Percentiles rank a stretch among this genome's conserved stretches.
These are phyloP conservation scores for Anhinga rufa DNA, from an alignment of 2,113 vertebrate genomes.

Conservation along the genomic window DNA sequence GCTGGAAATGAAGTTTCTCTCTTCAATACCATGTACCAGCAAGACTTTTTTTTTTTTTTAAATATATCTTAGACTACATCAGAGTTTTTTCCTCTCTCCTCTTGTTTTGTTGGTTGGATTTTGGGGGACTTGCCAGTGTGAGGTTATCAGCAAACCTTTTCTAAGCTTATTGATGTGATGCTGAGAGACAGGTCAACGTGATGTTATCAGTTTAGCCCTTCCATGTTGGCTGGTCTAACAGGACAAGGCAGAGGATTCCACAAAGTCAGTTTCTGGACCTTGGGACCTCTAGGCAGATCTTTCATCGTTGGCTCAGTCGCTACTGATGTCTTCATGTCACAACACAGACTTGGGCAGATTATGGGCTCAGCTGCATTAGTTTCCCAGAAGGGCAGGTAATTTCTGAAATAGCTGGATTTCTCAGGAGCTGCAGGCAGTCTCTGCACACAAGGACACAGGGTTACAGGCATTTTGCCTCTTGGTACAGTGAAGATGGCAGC, in stretches of 20 bases:
- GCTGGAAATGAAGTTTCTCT: background rate
- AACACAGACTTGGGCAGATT: background rate
- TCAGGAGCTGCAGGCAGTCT: background rate
- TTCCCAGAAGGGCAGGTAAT: background rate
- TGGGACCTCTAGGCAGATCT: background rate
- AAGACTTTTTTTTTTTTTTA: background rate
- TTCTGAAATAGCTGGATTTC: background rate
- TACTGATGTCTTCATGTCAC: background rate
- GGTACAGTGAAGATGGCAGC: fast-evolving
- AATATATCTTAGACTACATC: background rate
- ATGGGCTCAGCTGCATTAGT: background rate
- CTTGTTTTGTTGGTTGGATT: background rate
- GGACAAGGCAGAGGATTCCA: background rate
- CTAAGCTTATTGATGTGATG: background rate
- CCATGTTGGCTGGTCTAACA: fast-evolving
- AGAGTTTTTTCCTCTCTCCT: background rate
- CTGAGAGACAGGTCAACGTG: background rate
- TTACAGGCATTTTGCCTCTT: background rate
- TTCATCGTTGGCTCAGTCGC: fast-evolving
- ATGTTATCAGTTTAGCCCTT: background rate
- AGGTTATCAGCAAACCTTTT: background rate
- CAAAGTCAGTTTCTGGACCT: background rate
- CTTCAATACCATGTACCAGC: background rate
- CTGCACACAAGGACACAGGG: background rate
- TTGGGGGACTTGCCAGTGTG: fast-evolving